phyloP scores from a whole-genome alignment of 2,113 vertebrate genomes.

The Ovis aries region ARS-UI_Ramb_v3.0 NC_056060.1:64702001-64702500 shows the following conservation, averaged over 20 bases:
- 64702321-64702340: not conserved
- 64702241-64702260: not conserved
- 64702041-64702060: not conserved
- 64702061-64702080: not conserved
- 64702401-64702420: not conserved
- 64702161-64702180: not conserved
- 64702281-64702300: not conserved
- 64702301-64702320: not conserved
- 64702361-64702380: not conserved
- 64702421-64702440: not conserved
- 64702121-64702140: not conserved
- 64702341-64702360: not conserved
- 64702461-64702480: slow-evolving; percentile 38
- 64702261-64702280: not conserved
- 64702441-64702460: not conserved
- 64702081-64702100: not conserved
- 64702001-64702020: not conserved
- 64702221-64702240: not conserved
- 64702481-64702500: not conserved
- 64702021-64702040: not conserved
- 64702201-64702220: not conserved
- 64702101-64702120: not conserved
- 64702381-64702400: slow-evolving; percentile 13
- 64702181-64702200: not conserved
- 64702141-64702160: not conserved